Evolutionary conservation across 2,797 vertebrate species (phyloP).

Genomic region (Pipistrellus pygmaeus): DNA sequence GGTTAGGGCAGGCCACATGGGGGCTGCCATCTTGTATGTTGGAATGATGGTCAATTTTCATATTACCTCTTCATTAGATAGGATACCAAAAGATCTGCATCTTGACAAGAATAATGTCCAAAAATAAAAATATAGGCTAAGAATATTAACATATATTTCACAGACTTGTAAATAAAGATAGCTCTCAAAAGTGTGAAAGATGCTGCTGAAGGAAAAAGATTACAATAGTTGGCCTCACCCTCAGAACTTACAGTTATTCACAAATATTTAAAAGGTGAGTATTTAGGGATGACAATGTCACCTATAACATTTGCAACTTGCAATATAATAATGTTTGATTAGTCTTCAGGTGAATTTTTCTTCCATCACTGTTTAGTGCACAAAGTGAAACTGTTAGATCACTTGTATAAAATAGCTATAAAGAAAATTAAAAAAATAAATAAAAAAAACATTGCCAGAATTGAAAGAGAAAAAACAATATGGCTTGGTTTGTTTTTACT

Average conservation of each 20-base stretch:
- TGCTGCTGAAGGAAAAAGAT: background rate
- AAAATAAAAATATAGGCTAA: background rate
- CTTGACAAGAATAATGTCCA: background rate
- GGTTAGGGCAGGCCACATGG: too few relatives aligned
- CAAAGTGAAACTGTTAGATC: background rate
- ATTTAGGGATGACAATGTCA: background rate
- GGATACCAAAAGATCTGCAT: background rate
- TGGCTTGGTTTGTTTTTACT: background rate
- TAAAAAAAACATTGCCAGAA: background rate
- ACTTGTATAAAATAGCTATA: background rate
- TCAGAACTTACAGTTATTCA: background rate
- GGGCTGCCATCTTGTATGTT: too few relatives aligned
- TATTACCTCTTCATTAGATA: too few relatives aligned
- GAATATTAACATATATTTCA: slow-evolving; percentile 3
- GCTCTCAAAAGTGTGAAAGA: background rate
- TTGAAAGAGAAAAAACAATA: background rate
- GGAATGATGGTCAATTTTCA: too few relatives aligned
- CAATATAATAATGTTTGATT: background rate
- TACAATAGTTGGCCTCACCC: background rate
- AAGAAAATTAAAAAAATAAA: background rate
- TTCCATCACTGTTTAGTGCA: background rate
- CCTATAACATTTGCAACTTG: background rate
- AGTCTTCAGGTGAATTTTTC: background rate
- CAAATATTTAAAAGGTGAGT: background rate
- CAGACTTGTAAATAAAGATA: background rate